Conservation (phyloP, 2,113 vertebrate genomes). For the Furnarius figulus region DNA sequence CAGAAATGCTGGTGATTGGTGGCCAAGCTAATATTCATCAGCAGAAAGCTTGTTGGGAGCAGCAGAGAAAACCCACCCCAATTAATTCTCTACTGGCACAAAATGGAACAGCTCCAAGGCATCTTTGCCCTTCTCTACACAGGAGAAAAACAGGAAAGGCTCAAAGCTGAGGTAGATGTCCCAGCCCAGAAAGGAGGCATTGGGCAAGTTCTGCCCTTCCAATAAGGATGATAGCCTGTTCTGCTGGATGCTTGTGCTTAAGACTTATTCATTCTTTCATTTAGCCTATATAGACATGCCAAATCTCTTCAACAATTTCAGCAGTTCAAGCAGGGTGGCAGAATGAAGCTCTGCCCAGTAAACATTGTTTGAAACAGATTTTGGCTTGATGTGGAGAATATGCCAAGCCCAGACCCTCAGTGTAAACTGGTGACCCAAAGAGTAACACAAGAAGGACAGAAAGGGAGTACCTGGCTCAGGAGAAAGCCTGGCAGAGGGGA, state of each 20-base stretch:
- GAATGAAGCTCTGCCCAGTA: neutral
- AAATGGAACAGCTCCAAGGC: neutral
- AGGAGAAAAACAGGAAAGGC: neutral
- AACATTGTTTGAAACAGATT: neutral
- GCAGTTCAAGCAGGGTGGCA: neutral
- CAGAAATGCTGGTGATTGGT: neutral
- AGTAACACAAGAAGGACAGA: neutral
- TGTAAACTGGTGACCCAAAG: neutral
- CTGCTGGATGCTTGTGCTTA: neutral
- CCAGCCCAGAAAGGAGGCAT: neutral
- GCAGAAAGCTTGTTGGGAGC: neutral
- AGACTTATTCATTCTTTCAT: neutral
- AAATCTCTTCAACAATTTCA: neutral
- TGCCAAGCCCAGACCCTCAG: neutral
- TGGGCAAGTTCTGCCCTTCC: neutral
- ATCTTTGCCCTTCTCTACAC: neutral
- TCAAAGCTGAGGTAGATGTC: neutral
- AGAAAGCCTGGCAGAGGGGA: neutral
- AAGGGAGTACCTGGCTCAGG: neutral
- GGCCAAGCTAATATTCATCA: neutral
- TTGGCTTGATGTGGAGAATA: neutral
- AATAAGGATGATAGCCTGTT: fast-evolving
- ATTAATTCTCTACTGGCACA: neutral
- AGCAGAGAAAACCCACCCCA: neutral
- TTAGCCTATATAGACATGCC: neutral